Evolutionary conservation across 30 jellyfish, hydroid and myxozoan genomes (phyloP).

Genomic region (Mastigias papua): DNA sequence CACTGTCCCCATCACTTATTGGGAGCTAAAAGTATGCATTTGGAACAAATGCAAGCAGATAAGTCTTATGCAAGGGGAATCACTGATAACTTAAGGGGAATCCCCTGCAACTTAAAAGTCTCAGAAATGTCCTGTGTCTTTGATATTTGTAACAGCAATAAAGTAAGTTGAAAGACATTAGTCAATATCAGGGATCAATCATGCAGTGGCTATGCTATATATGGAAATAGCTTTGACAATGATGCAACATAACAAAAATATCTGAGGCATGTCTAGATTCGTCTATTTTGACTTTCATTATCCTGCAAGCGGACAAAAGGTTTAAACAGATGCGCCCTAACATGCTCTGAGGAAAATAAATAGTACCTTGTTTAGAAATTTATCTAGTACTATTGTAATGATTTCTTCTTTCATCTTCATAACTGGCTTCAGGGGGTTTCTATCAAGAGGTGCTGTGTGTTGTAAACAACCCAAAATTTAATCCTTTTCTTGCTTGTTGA

Average conservation of each 20-base stretch:
- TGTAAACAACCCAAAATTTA: too few relatives aligned
- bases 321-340: constrained; percentile 55
- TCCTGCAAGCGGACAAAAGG: constrained; percentile 10
- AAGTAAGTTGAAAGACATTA: neutral
- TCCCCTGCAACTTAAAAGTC: too few relatives aligned
- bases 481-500: too few relatives aligned
- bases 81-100: too few relatives aligned
- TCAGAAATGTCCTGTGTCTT: too few relatives aligned
- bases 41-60: too few relatives aligned
- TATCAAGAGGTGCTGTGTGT: too few relatives aligned
- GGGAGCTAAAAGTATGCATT: too few relatives aligned
- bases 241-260: neutral
- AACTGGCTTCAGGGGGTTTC: neutral
- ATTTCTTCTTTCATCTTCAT: neutral
- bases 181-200: neutral
- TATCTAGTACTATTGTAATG: neutral
- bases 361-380: constrained; percentile 16
- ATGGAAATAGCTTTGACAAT: neutral
- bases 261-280: constrained; percentile 53
- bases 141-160: too few relatives aligned
- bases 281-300: constrained; percentile 10
- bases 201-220: neutral
- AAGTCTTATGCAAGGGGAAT: too few relatives aligned
- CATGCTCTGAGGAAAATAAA: constrained; percentile 43
- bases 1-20: too few relatives aligned